Evolutionary conservation across 2,888 invertebrate species (phyloP).

Genomic region (Epistrophe grossulariae): DNA sequence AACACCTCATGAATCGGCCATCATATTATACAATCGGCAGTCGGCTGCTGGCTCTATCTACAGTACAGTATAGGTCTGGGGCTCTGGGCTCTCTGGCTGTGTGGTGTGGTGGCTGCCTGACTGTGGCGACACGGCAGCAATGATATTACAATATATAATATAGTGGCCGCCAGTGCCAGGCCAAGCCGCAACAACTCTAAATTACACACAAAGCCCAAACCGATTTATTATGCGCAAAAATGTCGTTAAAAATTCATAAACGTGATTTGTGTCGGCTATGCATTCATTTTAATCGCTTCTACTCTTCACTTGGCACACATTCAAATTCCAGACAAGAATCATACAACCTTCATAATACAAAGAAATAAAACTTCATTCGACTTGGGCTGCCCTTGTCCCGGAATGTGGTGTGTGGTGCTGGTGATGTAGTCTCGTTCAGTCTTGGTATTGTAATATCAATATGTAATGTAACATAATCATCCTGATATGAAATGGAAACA

Average conservation of each 20-base stretch:
- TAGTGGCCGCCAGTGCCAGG: conserved; percentile 23
- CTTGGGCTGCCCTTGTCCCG: conserved; percentile 67
- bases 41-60: not conserved
- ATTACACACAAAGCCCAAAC: conserved; percentile 52
- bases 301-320: conserved; percentile 63
- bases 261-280: conserved; percentile 75
- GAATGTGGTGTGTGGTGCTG: conserved; percentile 45
- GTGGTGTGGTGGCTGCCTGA: not conserved
- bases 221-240: conserved; percentile 72
- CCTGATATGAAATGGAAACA: conserved; percentile 71
- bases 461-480: conserved; percentile 65
- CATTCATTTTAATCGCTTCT: conserved; percentile 71
- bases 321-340: conserved; percentile 29
- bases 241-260: conserved; percentile 76
- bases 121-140: conserved; percentile 36
- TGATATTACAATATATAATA: not conserved
- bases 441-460: not conserved
- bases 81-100: conserved; percentile 3
- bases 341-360: conserved; percentile 6
- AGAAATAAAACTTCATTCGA: not conserved
- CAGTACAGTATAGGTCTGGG: too few relatives aligned
- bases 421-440: not conserved
- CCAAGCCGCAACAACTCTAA: conserved; percentile 49
- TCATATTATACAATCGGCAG: conserved; percentile 34
- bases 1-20: conserved; percentile 55